Conservation (phyloP, 2,113 vertebrate species). For the Dolichallabes microphthalmus region DNA sequence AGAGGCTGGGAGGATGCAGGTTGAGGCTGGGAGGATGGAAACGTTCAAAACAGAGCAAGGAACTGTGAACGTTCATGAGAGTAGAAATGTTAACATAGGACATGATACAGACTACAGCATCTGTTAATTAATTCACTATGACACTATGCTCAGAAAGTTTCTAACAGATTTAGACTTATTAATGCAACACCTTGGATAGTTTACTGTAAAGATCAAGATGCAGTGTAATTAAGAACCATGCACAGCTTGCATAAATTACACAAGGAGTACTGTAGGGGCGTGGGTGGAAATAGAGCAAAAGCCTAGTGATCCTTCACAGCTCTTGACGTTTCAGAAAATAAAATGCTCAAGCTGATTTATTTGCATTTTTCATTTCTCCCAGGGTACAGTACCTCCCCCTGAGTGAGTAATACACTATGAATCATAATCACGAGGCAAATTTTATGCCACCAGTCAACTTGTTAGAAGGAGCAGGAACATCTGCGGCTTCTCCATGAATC, state of each 20-base stretch:
- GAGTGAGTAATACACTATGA: slow-evolving; percentile 18
- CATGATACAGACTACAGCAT: neutral
- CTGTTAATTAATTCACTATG: slow-evolving; percentile 2
- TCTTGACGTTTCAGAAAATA: slow-evolving; percentile 3
- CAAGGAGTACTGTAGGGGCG: neutral
- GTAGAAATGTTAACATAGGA: neutral
- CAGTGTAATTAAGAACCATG: neutral
- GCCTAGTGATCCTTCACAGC: neutral
- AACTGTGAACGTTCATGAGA: neutral
- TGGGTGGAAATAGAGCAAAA: neutral
- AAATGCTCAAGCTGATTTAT: slow-evolving; percentile 16
- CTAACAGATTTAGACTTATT: neutral
- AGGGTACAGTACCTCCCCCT: neutral
- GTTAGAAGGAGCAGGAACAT: slow-evolving; percentile 58
- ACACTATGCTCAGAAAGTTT: neutral
- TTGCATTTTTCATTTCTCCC: slow-evolving; percentile 19
- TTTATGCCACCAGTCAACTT: slow-evolving; percentile 47
- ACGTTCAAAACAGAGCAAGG: neutral
- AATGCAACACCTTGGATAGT: neutral
- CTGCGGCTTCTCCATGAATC: slow-evolving; percentile 3
- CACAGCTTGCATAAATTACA: neutral
- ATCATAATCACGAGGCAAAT: slow-evolving; percentile 30
- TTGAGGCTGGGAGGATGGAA: neutral
- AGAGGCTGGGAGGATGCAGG: neutral
- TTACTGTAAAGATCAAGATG: slow-evolving; percentile 4